Evolutionary conservation across 2,113 vertebrate species (phyloP), one percentile per base, ranked within the genome.

Genomic region (zebrafish (Danio rerio)): DNA sequence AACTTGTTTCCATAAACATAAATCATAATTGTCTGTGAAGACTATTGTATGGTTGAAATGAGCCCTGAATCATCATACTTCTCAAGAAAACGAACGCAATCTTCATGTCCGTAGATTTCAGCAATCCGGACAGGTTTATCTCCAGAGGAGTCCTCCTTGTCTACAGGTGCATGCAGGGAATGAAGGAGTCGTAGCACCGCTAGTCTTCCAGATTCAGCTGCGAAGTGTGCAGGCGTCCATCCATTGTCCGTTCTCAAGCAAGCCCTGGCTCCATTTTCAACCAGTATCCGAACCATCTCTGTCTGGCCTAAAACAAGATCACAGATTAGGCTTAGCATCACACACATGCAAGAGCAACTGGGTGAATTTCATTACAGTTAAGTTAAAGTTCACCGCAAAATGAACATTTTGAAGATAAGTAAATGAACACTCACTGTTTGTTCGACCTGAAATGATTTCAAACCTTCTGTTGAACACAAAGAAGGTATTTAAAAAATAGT

Each of bases 141-240:
- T 1, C 96, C 95, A 0, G 94, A 96, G 82, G 92, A 89, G 84
- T 98, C 96, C 0, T 93, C 83, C 0, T 91, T 91, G 0, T 97
- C 95, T 0, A 97, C 83, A 3, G 96, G 93, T 0, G 95, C 94
- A 0, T 95, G 95, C 76, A 95, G 66, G 0, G 90, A 86, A 21
- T 99, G 96, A 0, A 98, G 94, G 62, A 93, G 76, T 31, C 90
- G 92, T 49, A 99, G 94, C 16, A 95, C 92, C 0, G 91, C 87
- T 76, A 98, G 90, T 0, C 85, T 90, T 8, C 97, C 97, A 0
- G 91, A 91, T 86, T 97, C 94, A 0, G 97, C 96, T 0, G 96
- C 96, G 20, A 94, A 96, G 84, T 98, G 96, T 52, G 95, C 95
- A 0, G 97, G 81, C 0, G 95, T 98, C 96, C 96, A 96, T 16